A percentile compares a stretch with the other conserved stretches of the same genome.
Evolutionary conservation across 2,113 vertebrate genomes (phyloP).

Genomic region (Nothobranchius furzeri): DNA sequence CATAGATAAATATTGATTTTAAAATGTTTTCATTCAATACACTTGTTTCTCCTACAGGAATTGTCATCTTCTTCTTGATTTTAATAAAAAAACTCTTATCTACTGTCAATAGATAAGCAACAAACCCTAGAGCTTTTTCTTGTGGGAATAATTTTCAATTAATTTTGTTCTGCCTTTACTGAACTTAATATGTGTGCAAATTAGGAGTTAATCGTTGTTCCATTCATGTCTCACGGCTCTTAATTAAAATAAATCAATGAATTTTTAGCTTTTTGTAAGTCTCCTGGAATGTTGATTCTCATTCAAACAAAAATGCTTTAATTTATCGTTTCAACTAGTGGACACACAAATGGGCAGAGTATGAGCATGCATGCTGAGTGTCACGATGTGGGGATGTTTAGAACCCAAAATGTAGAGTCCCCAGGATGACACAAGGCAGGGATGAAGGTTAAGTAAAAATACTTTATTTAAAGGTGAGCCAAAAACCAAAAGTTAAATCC

Average conservation of each 20-base stretch:
- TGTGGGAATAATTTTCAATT: background rate
- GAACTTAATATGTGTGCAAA: background rate
- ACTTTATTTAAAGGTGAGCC: too few relatives aligned
- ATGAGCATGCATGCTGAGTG: background rate
- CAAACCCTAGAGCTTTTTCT: background rate
- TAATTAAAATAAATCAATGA: too few relatives aligned
- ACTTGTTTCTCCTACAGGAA: background rate
- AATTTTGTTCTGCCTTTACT: background rate
- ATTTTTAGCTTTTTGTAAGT: background rate
- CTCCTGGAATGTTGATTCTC: background rate
- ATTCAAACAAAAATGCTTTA: background rate
- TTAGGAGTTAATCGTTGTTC: background rate
- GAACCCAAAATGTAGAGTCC: too few relatives aligned
- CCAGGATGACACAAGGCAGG: too few relatives aligned
- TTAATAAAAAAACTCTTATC: background rate
- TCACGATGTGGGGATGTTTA: too few relatives aligned
- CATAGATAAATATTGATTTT: background rate
- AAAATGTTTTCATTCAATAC: background rate
- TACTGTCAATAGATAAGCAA: background rate
- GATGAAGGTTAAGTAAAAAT: too few relatives aligned
- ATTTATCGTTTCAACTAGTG: background rate
- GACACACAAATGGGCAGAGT: background rate
- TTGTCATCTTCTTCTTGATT: background rate
- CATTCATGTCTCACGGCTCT: background rate
- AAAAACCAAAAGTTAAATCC: too few relatives aligned